Evolutionary conservation across 2,113 vertebrate genomes (phyloP).

Genomic region (Hystrix cristata): DNA sequence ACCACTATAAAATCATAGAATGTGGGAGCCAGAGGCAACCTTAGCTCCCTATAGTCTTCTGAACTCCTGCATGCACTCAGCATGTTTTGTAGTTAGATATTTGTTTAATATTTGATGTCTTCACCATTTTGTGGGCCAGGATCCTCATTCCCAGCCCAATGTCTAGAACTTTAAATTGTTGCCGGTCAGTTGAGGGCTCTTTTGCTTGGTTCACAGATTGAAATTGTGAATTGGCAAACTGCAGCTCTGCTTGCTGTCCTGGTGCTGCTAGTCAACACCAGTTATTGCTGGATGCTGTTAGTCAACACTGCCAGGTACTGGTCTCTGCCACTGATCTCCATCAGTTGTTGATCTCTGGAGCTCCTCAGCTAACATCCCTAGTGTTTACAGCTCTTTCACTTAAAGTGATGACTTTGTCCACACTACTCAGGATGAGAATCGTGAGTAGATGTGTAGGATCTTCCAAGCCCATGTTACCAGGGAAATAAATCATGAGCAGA

Average conservation of each 20-base stretch:
- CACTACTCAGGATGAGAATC: neutral
- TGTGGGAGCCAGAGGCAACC: fast-evolving
- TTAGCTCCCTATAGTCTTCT: neutral
- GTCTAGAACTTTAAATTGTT: neutral
- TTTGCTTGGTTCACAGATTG: neutral
- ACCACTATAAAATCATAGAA: neutral
- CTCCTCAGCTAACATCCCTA: neutral
- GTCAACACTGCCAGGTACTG: neutral
- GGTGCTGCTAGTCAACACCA: neutral
- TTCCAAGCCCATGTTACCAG: neutral
- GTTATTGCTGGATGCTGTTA: neutral
- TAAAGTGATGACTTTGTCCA: neutral
- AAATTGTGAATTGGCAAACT: neutral
- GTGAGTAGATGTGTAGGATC: neutral
- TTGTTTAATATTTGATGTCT: neutral
- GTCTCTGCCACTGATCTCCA: neutral
- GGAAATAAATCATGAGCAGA: neutral
- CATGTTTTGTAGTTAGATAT: neutral
- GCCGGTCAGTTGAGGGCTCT: neutral
- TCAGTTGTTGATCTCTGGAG: neutral
- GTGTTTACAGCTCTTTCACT: neutral
- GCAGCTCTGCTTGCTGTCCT: too few relatives aligned
- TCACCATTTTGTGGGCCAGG: neutral
- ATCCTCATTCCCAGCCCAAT: neutral
- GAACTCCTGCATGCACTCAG: neutral